A percentile compares a stretch with the other conserved stretches of the same genome.
Conservation (phyloP, 2,888 invertebrate species). For the Macaria notata region DNA sequence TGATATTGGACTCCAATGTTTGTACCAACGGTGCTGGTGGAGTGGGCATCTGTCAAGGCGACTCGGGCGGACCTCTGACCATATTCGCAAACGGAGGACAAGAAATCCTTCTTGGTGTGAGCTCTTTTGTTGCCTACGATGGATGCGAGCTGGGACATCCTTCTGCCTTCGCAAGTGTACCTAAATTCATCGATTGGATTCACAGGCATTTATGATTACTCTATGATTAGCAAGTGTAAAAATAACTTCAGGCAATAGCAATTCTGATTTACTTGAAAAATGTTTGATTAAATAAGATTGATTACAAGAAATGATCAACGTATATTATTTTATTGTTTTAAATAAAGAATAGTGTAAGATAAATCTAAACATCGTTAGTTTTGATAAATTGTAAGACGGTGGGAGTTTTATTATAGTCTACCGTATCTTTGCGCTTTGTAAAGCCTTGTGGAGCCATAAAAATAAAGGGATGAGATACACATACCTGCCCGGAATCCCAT, state of each 20-base stretch:
- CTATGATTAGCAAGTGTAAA: not conserved
- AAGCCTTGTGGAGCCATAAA: too few species aligned
- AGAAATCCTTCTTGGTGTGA: constrained; percentile 60
- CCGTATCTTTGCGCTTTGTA: too few species aligned
- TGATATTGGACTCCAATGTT: constrained; percentile 57
- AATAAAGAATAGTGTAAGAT: not conserved
- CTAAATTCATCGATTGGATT: constrained; percentile 58
- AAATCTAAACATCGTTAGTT: too few species aligned
- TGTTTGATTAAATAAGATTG: too few species aligned
- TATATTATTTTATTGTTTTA: constrained; percentile 1
- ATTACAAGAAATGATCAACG: too few species aligned
- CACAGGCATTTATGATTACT: constrained; percentile 40
- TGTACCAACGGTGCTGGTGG: constrained; percentile 62
- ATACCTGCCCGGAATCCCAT: constrained; percentile 5
- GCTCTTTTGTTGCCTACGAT: constrained; percentile 61
- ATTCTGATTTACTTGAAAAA: too few species aligned
- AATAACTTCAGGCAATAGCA: too few species aligned
- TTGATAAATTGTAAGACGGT: too few species aligned
- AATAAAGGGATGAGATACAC: not conserved
- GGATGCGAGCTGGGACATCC: constrained; percentile 64
- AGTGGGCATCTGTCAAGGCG: constrained; percentile 66
- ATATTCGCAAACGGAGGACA: constrained; percentile 43
- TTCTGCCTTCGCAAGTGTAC: constrained; percentile 61
- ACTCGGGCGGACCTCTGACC: constrained; percentile 64
- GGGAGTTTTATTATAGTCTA: too few species aligned